Evolutionary conservation across 1,140 invertebrate genomes (phyloP), one percentile per base, ranked within the genome.

Genomic region (Listronotus bonariensis): DNA sequence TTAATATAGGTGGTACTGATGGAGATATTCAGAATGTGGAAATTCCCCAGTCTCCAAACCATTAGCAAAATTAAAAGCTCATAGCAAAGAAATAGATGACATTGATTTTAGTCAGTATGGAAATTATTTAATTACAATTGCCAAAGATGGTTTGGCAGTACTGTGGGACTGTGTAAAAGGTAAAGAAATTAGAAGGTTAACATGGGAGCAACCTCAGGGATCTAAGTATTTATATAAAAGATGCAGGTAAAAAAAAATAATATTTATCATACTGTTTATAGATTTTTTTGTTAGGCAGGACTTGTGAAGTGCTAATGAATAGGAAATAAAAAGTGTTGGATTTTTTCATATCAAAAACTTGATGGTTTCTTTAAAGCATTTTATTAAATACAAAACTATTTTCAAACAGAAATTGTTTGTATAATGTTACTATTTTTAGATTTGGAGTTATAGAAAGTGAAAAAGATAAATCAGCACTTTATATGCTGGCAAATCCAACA

Each of bases 71-170:
- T 80, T 97, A 17, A 79, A 87, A 67, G 88, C 85, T 31, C 92
- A 95, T 72, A 84, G 79, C 32, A 89, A 89, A 79, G 92, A 95
- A 82, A 88, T 97, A 60, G 95, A 97, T 78, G 95, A 97, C 78
- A 76, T 98, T 40, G 93, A 96, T 80, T 91, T 97, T 75, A 92
- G 89, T 81, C 87, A 88, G 1, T 85, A 87, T 75, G 86, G 89
- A 57, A 88, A 86, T 68, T 83, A 83, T 75, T 75, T 97, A 45
- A 89, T 91, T 32, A 94, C 91, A 71, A 89, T 97, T 55, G 90
- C 92, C 0, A 93, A 96, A 79, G 95, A 97, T 81, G 90, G 90
- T 6, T 84, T 88, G 72, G 91, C 88, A 3, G 81, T 87, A 64
- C 78, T 97, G 4, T 97, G 95, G 95, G 85, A 89, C 69, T 80